Percentiles rank a stretch among this genome's conserved stretches.
phyloP scores from a whole-genome alignment of 2,888 invertebrate genomes.

The Brachyptera putata region DNA sequence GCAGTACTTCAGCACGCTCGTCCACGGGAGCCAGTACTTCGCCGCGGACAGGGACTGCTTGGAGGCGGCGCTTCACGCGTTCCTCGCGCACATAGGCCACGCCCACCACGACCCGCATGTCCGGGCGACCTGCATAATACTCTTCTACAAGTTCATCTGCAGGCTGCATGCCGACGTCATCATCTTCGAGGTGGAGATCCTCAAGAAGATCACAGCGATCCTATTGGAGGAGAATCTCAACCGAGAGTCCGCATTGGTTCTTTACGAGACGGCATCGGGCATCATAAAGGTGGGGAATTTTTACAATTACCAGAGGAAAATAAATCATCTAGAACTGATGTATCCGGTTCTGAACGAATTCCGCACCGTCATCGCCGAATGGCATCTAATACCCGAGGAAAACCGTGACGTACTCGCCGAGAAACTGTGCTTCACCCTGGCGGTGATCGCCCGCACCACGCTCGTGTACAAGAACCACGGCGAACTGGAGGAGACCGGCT shows the following conservation, averaged over 20 bases:
- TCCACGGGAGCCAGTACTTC: not conserved
- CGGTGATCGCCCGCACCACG: not conserved
- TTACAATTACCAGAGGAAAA: no score
- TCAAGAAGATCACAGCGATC: no score
- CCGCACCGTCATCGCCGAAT: no score
- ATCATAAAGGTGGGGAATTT: no score
- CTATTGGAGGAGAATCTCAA: no score
- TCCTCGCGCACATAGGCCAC: not conserved
- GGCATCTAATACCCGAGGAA: not conserved
- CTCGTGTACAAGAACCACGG: not conserved
- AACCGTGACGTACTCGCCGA: not conserved
- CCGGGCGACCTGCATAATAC: not conserved
- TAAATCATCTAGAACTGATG: no score
- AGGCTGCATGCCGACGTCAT: not conserved
- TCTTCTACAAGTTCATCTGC: not conserved
- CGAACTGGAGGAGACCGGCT: not conserved
- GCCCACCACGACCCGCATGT: not conserved
- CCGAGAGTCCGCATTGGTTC: no score
- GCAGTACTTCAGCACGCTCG: not conserved
- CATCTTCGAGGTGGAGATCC: no score
- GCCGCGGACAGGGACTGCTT: not conserved
- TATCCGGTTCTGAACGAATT: no score
- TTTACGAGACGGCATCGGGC: no score
- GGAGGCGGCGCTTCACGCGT: not conserved
- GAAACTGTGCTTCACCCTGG: not conserved